A percentile compares a stretch with the other conserved stretches of the same genome.
Conservation (phyloP, 2,113 vertebrate species). For the Podiceps cristatus region DNA sequence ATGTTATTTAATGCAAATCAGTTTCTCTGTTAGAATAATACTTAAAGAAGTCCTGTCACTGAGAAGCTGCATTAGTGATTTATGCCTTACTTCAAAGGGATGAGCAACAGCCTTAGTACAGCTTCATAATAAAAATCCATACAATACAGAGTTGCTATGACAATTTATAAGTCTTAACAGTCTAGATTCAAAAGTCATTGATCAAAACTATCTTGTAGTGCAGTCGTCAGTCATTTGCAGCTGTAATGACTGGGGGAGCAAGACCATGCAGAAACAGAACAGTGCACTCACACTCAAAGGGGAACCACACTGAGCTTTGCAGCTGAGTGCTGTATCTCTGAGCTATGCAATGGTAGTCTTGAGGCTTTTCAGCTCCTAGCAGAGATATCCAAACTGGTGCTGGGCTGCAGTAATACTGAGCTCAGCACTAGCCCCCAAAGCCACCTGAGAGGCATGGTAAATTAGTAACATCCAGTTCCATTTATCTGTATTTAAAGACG, state of each 20-base stretch:
- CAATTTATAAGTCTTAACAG: slow-evolving; percentile 19
- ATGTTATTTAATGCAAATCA: slow-evolving; percentile 6
- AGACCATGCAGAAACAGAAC: not conserved
- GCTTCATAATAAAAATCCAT: slow-evolving; percentile 2
- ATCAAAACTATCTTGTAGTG: not conserved
- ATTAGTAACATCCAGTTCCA: not conserved
- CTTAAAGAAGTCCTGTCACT: not conserved
- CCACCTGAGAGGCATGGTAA: not conserved
- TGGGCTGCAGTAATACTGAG: not conserved
- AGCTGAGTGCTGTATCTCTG: not conserved
- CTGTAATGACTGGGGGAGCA: not conserved
- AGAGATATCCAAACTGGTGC: not conserved
- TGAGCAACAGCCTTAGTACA: not conserved
- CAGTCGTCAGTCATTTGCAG: not conserved
- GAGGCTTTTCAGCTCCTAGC: not conserved
- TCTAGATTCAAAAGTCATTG: not conserved
- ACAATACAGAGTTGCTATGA: slow-evolving; percentile 1
- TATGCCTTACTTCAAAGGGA: not conserved
- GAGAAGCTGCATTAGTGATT: slow-evolving; percentile 5
- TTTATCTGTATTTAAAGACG: not conserved
- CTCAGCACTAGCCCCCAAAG: not conserved
- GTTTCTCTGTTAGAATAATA: not conserved
- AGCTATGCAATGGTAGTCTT: not conserved
- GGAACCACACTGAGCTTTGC: not conserved
- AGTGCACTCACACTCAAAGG: not conserved